These are phyloP conservation scores for Otis tarda DNA, from an alignment of 2,113 vertebrate species.

Conservation along the genomic window DNA sequence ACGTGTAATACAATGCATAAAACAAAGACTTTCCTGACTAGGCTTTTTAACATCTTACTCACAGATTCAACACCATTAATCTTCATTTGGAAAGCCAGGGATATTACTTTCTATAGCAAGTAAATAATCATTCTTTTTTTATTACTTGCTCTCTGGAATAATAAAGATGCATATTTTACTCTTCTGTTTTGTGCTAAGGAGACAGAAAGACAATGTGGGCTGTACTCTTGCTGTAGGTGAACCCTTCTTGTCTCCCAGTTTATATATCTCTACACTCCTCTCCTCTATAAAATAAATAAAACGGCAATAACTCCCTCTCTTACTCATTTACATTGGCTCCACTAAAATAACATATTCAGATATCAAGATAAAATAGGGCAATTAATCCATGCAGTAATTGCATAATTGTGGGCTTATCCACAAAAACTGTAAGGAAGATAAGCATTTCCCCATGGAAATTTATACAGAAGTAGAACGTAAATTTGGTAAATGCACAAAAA, in stretches of 20 bases:
- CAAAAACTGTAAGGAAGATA: not conserved
- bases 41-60: slow-evolving; percentile 20
- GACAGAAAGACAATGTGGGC: not conserved
- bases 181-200: slow-evolving; percentile 6
- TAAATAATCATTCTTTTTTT: slow-evolving; percentile 46
- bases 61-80: slow-evolving; percentile 33
- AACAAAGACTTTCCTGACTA: slow-evolving; percentile 21
- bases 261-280: not conserved
- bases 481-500: slow-evolving; percentile 29
- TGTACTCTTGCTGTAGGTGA: not conserved
- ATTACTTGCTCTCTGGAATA: slow-evolving; percentile 8
- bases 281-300: slow-evolving; percentile 10
- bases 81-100: slow-evolving; percentile 15
- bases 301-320: not conserved
- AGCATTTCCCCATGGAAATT: not conserved
- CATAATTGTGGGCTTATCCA: not conserved
- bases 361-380: not conserved
- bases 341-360: not conserved
- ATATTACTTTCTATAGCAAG: slow-evolving; percentile 9
- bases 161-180: slow-evolving; percentile 25
- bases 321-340: no score
- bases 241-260: not conserved
- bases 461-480: not conserved
- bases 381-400: not conserved
- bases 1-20: slow-evolving; percentile 2